Evolutionary conservation across 2,888 invertebrate species (phyloP).

Genomic region (Bibio marci): DNA sequence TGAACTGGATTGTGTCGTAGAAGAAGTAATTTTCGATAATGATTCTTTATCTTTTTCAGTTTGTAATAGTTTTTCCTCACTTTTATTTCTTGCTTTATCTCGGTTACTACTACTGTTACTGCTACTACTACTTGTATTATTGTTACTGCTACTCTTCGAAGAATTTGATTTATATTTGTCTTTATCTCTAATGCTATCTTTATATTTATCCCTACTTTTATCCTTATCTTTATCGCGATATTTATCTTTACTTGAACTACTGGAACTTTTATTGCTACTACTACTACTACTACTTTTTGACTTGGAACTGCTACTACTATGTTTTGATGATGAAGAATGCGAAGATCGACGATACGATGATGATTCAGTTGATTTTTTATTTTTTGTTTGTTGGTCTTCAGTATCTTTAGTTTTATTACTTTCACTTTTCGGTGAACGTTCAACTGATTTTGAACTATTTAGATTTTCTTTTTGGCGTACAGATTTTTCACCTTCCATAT

Average conservation of each 20-base stretch:
- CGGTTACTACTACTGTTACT: constrained; percentile 14
- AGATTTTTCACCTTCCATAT: constrained; percentile 19
- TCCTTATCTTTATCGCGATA: constrained; percentile 23
- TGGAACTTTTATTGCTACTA: constrained; percentile 20
- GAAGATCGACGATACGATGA: constrained; percentile 6
- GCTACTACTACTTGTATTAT: constrained; percentile 11
- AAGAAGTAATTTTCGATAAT: constrained; percentile 36
- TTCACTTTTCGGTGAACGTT: constrained; percentile 16
- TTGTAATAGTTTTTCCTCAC: constrained; percentile 31
- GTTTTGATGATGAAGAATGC: constrained; percentile 11
- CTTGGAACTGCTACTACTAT: constrained; percentile 26
- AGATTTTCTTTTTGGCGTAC: constrained; percentile 21
- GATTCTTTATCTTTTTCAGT: constrained; percentile 51
- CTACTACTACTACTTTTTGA: constrained; percentile 22
- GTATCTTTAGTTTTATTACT: constrained; percentile 19
- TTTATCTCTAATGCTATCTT: constrained; percentile 27
- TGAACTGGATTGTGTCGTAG: constrained; percentile 35
- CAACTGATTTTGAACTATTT: constrained; percentile 12
- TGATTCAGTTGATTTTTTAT: constrained; percentile 16
- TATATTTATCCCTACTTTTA: constrained; percentile 14
- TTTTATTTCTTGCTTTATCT: constrained; percentile 20
- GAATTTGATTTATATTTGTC: constrained; percentile 18
- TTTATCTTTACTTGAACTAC: constrained; percentile 27
- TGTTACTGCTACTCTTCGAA: constrained; percentile 20
- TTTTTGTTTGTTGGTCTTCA: constrained; percentile 19